Base-by-base conservation (phyloP, 2,797 vertebrate species). In the Tokudaia tokunoshimensis region DNA sequence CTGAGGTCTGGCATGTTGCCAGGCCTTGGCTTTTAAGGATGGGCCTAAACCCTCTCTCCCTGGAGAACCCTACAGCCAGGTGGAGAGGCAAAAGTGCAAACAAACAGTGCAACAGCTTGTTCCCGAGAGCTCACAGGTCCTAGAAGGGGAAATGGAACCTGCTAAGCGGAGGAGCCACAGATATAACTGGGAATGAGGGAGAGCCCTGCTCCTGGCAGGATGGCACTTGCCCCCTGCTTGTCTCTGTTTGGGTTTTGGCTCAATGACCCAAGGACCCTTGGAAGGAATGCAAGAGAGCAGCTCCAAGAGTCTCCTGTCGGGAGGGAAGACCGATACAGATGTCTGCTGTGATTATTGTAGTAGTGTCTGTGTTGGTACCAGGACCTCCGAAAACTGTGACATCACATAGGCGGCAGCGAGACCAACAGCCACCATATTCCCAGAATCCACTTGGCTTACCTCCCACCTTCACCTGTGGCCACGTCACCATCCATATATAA, bases 251-350 rank as follows among this genome's bases (percentile, higher is more conserved):
- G 3, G 0, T 12, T 12, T 89, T 15, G 9, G 61, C 65, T 72
- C 26, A 2, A 2, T 0, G 6, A 26, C 10, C 31, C 1, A 34
- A 3, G 1, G 10, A 57, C 6, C 6, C 44, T 57, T 6, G 47
- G 72, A 74, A 78, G 74, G 14, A 11, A 57, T n/a, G 67, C 0
- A 1, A 1, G 34, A 41, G 29, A 63, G 37, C 26, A 31, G 34
- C 41, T 82, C 72, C 34, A 20, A 37, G 92, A 79, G 37, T 14
- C 37, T 22, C 72, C 70, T 1, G 3, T 13, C 6, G 31, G 20
- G 9, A 59, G 59, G 59, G 34, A 31, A 61, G 47, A 22, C 22
- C 12, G 24, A 29, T 37, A 4, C 79, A 26, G 41, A 26, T 8
- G 55, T 55, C 41, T 34, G 31, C 14, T 44, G 0, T 6, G 34